A percentile compares a stretch with the other conserved stretches of the same genome.
Evolutionary conservation across 2,888 invertebrate genomes (phyloP).

Genomic region (Andrena bicolor): DNA sequence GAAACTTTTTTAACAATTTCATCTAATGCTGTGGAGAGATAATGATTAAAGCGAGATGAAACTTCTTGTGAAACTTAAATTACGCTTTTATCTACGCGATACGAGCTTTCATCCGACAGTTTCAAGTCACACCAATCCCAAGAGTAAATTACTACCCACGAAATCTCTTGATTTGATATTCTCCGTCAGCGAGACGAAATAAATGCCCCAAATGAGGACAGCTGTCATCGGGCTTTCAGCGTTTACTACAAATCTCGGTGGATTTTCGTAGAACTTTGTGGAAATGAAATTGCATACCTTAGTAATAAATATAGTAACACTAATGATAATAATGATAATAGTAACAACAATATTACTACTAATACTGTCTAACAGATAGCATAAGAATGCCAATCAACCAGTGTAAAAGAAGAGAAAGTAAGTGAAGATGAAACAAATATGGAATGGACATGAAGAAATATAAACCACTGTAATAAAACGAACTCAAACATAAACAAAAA

Average conservation of each 20-base stretch:
- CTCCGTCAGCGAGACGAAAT: not conserved
- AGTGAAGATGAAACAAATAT: no score
- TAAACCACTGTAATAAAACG: no score
- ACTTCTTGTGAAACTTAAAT: not conserved
- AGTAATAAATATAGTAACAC: not conserved
- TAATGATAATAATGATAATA: not conserved
- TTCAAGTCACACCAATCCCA: not conserved
- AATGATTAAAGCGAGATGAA: not conserved
- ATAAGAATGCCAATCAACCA: no score
- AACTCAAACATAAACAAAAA: no score
- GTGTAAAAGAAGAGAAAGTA: no score
- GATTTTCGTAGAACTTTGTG: not conserved
- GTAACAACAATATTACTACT: not conserved
- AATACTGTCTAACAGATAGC: no score
- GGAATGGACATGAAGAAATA: no score
- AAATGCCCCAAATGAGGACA: slow-evolving; percentile 3
- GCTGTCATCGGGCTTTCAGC: not conserved
- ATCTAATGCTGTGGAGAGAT: not conserved
- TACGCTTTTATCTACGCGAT: not conserved
- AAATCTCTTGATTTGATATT: slow-evolving; percentile 11
- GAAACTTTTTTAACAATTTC: not conserved
- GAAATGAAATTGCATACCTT: not conserved
- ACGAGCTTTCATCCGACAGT: not conserved
- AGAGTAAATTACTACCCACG: not conserved
- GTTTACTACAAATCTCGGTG: not conserved